Evolutionary conservation across 2,888 invertebrate genomes (phyloP).

Genomic region (Auanema freiburgensis): DNA sequence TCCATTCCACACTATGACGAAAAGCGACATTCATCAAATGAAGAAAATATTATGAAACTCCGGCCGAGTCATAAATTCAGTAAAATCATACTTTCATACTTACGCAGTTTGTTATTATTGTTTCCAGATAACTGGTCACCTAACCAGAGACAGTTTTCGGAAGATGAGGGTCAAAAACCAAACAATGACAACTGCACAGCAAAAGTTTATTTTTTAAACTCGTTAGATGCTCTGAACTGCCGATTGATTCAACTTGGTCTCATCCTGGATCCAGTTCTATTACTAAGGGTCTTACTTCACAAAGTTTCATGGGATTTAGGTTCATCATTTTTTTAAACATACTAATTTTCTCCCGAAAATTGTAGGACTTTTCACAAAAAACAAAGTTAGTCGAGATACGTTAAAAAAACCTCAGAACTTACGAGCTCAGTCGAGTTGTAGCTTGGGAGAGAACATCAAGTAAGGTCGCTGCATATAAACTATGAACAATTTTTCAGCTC

Average conservation of each 20-base stretch:
- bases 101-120: no score
- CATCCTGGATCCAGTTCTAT: conserved; percentile 58
- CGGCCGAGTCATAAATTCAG: no score
- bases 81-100: no score
- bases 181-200: no score
- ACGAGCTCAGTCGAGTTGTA: conserved; percentile 54
- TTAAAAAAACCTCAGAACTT: conserved; percentile 25
- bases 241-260: conserved; percentile 45
- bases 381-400: conserved; percentile 33
- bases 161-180: no score
- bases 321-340: conserved; percentile 5
- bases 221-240: no score
- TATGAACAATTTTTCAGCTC: conserved; percentile 27
- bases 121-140: no score
- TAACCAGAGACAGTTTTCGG: no score
- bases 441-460: conserved; percentile 45
- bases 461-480: conserved; percentile 9
- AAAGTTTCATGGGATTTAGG: conserved; percentile 64
- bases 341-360: background rate
- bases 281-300: conserved; percentile 61
- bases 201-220: no score
- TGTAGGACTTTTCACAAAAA: conserved; percentile 45
- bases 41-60: no score
- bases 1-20: background rate
- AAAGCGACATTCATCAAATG: conserved; percentile 1